Percentiles rank a stretch among this genome's conserved stretches.
phyloP scores from a whole-genome alignment of 2,113 vertebrate species.

The Mastomys coucha region DNA sequence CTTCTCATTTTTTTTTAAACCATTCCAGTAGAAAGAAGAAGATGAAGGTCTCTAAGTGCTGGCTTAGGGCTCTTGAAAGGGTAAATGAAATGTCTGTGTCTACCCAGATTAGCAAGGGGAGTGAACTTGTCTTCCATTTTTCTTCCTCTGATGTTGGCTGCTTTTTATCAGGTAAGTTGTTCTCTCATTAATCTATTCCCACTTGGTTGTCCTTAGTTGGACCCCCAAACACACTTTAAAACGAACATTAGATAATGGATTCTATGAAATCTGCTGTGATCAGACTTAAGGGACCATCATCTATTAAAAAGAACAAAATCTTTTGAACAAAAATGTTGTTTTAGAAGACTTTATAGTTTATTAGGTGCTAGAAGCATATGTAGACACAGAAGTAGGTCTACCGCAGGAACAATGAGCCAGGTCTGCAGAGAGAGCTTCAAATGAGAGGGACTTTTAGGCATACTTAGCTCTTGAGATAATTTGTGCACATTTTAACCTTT shows the following conservation, averaged over 20 bases:
- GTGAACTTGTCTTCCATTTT: not conserved
- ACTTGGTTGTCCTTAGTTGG: conserved; percentile 1
- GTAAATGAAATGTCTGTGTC: not conserved
- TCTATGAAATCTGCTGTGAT: conserved; percentile 28
- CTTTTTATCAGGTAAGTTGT: not conserved
- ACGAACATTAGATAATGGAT: not conserved
- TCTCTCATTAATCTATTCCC: not conserved
- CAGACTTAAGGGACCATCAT: not conserved
- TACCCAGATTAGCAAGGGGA: not conserved
- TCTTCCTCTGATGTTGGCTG: not conserved
- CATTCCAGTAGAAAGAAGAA: not conserved
- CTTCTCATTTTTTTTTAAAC: not conserved
- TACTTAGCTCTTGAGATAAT: not conserved
- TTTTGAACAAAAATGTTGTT: not conserved
- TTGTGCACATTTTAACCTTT: not conserved
- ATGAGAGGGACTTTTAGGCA: not conserved
- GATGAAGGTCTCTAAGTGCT: not conserved
- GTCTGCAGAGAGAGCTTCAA: not conserved
- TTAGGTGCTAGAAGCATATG: not conserved
- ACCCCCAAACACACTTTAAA: conserved; percentile 11
- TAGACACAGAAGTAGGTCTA: not conserved
- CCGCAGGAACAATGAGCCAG: not conserved
- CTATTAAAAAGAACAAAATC: not conserved
- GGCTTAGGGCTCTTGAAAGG: not conserved
- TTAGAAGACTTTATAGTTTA: not conserved